Evolutionary conservation across 2,797 vertebrate species (phyloP).

Genomic region (Microcaecilia unicolor): DNA sequence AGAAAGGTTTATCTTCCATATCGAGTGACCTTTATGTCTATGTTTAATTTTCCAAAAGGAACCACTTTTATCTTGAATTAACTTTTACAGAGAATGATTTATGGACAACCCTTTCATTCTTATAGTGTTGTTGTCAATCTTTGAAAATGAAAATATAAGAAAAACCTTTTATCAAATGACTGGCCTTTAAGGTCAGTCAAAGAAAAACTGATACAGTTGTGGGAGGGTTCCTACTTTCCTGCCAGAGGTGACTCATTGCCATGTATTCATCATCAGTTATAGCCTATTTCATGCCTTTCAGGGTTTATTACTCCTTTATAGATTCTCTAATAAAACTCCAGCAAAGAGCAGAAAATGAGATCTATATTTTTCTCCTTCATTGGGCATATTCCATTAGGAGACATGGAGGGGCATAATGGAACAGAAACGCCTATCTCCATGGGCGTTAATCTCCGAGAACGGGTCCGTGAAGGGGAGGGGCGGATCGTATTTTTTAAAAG

Average conservation of each 20-base stretch:
- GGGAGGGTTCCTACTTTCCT: not conserved
- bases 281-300: conserved; percentile 18
- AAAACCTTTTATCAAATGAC: not conserved
- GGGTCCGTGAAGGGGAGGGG: no score
- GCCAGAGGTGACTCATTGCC: not conserved
- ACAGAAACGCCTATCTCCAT: no score
- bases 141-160: not conserved
- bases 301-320: conserved; percentile 22
- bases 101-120: not conserved
- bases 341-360: conserved; percentile 10
- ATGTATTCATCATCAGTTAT: conserved; percentile 6
- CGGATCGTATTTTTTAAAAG: no score
- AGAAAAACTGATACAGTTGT: not conserved
- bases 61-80: not conserved
- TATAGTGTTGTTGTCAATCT: not conserved
- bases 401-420: no score
- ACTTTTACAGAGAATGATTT: not conserved
- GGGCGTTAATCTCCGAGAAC: no score
- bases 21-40: not conserved
- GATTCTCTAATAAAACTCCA: conserved; percentile 14
- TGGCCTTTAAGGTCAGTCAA: not conserved
- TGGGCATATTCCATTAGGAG: conserved; percentile 24
- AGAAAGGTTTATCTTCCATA: no score
- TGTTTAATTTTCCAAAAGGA: not conserved
- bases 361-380: not conserved